phyloP scores from a whole-genome alignment of 1,140 invertebrate species.

The Laupala kohalensis region DNA sequence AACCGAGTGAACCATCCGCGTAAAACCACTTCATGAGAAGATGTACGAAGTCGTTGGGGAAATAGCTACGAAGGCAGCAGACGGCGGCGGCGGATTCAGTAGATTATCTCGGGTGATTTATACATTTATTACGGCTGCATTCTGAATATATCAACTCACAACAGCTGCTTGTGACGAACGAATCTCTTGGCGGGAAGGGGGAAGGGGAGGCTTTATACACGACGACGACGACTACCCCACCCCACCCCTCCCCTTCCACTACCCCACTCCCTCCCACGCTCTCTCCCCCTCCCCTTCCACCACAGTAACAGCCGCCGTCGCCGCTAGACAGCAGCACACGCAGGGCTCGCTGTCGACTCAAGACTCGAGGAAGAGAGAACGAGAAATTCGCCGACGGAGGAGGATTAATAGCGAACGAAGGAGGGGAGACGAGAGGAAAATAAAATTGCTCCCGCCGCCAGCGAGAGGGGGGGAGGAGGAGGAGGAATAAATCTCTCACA shows the following conservation, averaged over 20 bases:
- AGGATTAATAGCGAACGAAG: neutral
- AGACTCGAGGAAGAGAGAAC: neutral
- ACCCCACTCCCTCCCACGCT: neutral
- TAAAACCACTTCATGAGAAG: too few relatives aligned
- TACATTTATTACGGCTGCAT: conserved; percentile 6
- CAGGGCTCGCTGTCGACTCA: neutral
- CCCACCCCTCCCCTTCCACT: too few relatives aligned
- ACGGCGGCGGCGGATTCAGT: too few relatives aligned
- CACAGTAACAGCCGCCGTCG: neutral
- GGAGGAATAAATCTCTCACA: too few relatives aligned
- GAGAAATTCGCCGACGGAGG: too few relatives aligned
- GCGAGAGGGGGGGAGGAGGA: too few relatives aligned
- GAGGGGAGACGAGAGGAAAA: neutral
- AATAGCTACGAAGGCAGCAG: too few relatives aligned
- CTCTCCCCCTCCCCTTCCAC: neutral
- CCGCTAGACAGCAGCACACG: neutral
- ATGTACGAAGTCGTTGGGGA: too few relatives aligned
- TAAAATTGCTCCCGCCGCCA: conserved; percentile 1
- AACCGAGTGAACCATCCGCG: too few relatives aligned
- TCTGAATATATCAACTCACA: conserved; percentile 7
- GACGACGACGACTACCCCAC: too few relatives aligned
- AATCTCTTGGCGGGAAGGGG: conserved; percentile 1
- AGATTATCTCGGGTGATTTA: conserved; percentile 8
- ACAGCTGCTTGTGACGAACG: conserved; percentile 5
- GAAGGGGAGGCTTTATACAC: neutral